These are phyloP conservation scores for Drosophila lowei DNA, from an alignment of 1,140 invertebrate species.

Conservation along the genomic window DNA sequence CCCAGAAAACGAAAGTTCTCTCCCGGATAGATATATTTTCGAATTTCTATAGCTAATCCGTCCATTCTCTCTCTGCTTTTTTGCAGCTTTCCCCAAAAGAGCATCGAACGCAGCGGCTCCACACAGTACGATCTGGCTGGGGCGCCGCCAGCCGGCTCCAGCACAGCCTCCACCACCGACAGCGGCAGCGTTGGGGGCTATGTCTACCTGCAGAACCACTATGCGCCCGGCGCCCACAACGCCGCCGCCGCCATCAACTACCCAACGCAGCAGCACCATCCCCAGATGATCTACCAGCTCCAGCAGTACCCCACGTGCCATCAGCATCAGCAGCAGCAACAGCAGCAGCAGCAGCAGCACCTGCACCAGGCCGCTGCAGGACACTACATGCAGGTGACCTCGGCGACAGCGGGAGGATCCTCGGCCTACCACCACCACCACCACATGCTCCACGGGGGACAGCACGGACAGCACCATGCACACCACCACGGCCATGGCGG, in stretches of 20 bases:
- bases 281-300: constrained; percentile 78
- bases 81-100: constrained; percentile 83
- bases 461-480: constrained; percentile 80
- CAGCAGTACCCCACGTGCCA: constrained; percentile 81
- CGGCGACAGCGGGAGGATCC: constrained; percentile 82
- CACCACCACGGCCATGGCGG: constrained; percentile 80
- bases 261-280: constrained; percentile 68
- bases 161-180: constrained; percentile 50
- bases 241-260: constrained; percentile 73
- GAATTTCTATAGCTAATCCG: not conserved
- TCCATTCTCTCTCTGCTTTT: not conserved
- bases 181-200: constrained; percentile 71
- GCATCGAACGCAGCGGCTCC: constrained; percentile 78
- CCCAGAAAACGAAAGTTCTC: constrained; percentile 62
- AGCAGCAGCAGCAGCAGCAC: constrained; percentile 60
- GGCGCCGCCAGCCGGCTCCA: constrained; percentile 50
- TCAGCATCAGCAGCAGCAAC: constrained; percentile 75
- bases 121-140: constrained; percentile 75
- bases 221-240: constrained; percentile 69
- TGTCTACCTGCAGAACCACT: constrained; percentile 82
- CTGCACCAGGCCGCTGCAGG: constrained; percentile 44
- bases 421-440: constrained; percentile 83
- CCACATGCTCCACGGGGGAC: constrained; percentile 71
- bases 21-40: not conserved
- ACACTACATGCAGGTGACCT: constrained; percentile 66